Conservation (phyloP, 64 coral and sea anemone species). For the Dendrophyllia cribrosa region DNA sequence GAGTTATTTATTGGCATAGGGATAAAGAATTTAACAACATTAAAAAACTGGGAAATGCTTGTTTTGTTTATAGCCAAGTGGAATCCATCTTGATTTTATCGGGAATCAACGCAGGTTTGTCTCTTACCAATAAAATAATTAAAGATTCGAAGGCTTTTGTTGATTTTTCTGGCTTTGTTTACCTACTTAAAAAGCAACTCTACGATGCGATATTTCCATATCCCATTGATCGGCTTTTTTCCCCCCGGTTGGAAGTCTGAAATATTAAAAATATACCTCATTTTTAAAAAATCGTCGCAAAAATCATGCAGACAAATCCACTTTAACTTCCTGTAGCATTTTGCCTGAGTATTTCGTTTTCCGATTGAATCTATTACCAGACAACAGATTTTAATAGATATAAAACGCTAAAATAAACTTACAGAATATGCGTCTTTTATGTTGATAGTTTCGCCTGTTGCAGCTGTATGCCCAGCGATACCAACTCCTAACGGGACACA, state of each 20-base stretch:
- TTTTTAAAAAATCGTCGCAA: too few relatives aligned
- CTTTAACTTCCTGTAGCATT: too few relatives aligned
- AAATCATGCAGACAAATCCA: too few relatives aligned
- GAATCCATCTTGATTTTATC: too few relatives aligned
- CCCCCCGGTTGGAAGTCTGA: too few relatives aligned
- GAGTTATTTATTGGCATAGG: too few relatives aligned
- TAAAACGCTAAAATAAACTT: constrained; percentile 7
- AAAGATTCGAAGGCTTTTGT: too few relatives aligned
- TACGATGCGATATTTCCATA: background rate
- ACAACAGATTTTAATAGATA: background rate
- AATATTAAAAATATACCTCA: too few relatives aligned
- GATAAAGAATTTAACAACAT: too few relatives aligned
- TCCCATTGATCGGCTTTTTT: too few relatives aligned
- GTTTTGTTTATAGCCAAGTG: background rate
- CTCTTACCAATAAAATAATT: too few relatives aligned
- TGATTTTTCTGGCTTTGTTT: background rate
- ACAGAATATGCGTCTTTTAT: constrained; percentile 96
- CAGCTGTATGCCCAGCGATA: constrained; percentile 81
- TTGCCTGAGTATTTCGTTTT: background rate
- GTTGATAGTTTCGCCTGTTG: constrained; percentile 96
- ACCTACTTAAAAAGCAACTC: background rate
- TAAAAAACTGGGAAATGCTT: background rate
- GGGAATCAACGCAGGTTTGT: too few relatives aligned
- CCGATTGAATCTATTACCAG: background rate
- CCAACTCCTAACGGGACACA: constrained; percentile 91